These are phyloP conservation scores for Ypsolopha scabrella DNA, from an alignment of 2,888 invertebrate genomes.

Conservation along the genomic window DNA sequence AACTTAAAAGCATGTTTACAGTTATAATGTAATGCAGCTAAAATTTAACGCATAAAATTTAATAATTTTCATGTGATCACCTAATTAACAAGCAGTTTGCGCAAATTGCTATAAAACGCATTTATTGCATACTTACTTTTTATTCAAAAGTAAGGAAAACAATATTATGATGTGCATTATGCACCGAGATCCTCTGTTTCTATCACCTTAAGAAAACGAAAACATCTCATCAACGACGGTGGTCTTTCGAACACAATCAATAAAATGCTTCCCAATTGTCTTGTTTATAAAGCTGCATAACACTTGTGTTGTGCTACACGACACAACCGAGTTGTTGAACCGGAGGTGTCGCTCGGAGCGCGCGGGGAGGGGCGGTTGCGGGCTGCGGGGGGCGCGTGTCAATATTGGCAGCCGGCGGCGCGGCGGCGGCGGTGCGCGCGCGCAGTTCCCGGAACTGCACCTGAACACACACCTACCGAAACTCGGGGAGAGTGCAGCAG, in stretches of 20 bases:
- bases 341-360: neutral
- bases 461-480: constrained; percentile 34
- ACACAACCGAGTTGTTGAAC: no score
- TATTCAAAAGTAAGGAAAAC: no score
- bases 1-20: no score
- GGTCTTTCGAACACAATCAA: neutral
- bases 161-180: no score
- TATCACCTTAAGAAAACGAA: no score
- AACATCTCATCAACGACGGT: neutral
- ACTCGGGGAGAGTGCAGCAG: neutral
- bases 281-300: neutral
- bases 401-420: constrained; percentile 29
- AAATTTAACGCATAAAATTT: no score
- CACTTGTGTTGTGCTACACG: neutral
- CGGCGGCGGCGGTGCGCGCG: constrained; percentile 29
- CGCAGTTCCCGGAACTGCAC: constrained; percentile 35
- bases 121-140: no score
- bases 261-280: neutral
- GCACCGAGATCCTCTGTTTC: no score
- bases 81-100: no score
- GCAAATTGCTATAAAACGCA: no score
- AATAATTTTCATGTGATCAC: no score
- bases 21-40: no score
- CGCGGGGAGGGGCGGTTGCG: neutral
- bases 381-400: constrained; percentile 22